Evolutionary conservation across 1,140 invertebrate species (phyloP), one percentile per base, ranked within the genome.

Genomic region (Contarinia nasturtii): DNA sequence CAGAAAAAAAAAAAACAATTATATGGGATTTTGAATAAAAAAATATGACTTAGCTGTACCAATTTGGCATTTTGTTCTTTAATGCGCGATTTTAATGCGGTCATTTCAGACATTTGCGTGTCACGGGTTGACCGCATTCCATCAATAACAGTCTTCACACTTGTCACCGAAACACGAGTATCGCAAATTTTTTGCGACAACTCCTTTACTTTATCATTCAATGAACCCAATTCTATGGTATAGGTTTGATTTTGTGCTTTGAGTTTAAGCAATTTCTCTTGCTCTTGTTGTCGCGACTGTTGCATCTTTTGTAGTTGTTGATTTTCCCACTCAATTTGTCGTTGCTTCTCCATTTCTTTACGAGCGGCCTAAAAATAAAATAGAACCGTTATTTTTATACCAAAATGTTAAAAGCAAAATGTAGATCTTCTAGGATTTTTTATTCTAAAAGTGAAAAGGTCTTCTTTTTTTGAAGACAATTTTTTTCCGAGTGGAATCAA

Each of bases 261-360:
- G 2, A 97, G 67, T 56, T 85, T 82, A 2, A 93, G 69, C 1
- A 96, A 81, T 52, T 79, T 80, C 57, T 89, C 86, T 60, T 90
- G 86, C 57, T 93, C 88, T 48, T 83, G 78, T 52, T 90, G 82
- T 46, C 86, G 71, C 56, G 91, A 80, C 41, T 78, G 71, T 64
- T 90, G 79, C 46, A 93, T 68, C 62, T 93, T 88, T 48, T 86
- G 77, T 34, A 82, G 78, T 59, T 91, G 77, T 58, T 94, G 87
- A 58, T 83, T 86, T 65, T 98, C 94, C 90, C 92, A 94, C 68
- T 97, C 93, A 49, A 91, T 70, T 56, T 94, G 87, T 40, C 93
- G 74, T 57, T 97, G 92, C 50, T 91, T 73, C 61, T 97, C 93
- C 75, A 95, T 80, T 68, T 96, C 91, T 66, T 82, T 82, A 44